Evolutionary conservation across 2,888 invertebrate species (phyloP), one percentile per base, ranked within the genome.

Genomic region (Protula sp.): DNA sequence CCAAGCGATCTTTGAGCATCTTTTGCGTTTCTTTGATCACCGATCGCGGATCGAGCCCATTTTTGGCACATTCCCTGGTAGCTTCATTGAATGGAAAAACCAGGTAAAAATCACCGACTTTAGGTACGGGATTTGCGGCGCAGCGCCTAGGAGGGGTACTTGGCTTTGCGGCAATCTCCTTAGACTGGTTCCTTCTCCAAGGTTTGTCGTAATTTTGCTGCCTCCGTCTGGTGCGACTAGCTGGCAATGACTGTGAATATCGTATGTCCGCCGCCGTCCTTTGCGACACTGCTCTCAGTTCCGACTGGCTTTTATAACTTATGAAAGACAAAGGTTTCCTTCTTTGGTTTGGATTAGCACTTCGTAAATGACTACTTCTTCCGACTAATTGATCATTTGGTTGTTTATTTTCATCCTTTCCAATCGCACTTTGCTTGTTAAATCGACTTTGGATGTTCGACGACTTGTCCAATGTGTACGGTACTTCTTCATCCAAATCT

Each of bases 101-200:
- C 65, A 90, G 82, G 50, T 88, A 85, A 89, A 91, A 91, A 47
- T 88, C 87, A 0, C 91, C 91, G 63, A 89, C 87, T 22, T 83
- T 82, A 1, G 84, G 82, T 3, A 85, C 84, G 0, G 88, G 47
- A 51, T 9, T 38, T 38, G 9, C n/a, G 9, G 9, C n/a, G 9
- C 9, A 9, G 24, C 24, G 5, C 24, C 5, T 5, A 22, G 50
- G 24, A 50, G 50, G 14, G 9, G 50, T 5, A 5, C 24, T 50
- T 50, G 50, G 9, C 5, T 19, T 38, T 38, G 38, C 38, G 19
- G 38, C 9, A 9, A 14, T 38, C 19, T 38, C 38, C 9, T 9
- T 19, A 9, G 9, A 9, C 38, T 38, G 9, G 38, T 50, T n/a
- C 27, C 55, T 19, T 30, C 55, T 19, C 59, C 59, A 59, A 22